A percentile compares a stretch with the other conserved stretches of the same genome.
These are phyloP conservation scores for Calidris pugnax DNA, from an alignment of 2,113 vertebrate species.

Conservation along the genomic window DNA sequence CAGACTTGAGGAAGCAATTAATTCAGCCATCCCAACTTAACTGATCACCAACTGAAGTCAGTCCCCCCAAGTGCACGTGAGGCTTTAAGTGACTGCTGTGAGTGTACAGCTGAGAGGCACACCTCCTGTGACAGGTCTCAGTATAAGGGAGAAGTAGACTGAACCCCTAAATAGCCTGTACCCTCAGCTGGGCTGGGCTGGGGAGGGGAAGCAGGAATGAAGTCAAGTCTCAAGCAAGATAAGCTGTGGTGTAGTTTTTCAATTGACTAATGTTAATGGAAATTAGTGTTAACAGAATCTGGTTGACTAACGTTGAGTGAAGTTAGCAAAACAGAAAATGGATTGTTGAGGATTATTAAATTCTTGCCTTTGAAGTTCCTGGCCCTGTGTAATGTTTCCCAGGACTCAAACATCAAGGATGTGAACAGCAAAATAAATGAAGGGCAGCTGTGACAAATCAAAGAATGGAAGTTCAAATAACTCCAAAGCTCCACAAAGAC, in stretches of 20 bases:
- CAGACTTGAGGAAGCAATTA: neutral
- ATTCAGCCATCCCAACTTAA: neutral
- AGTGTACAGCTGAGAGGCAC: neutral
- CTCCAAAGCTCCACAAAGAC: neutral
- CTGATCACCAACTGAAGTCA: neutral
- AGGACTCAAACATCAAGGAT: constrained; percentile 9
- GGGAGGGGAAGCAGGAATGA: neutral
- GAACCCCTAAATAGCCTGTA: neutral
- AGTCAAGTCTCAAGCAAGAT: neutral
- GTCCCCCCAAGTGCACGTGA: neutral
- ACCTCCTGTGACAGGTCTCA: neutral
- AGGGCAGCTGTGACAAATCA: constrained; percentile 4
- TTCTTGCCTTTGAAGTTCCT: constrained; percentile 30
- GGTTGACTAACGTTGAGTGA: neutral
- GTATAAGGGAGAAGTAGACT: neutral
- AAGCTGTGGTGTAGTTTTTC: neutral
- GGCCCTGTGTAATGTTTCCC: neutral
- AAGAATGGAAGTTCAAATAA: neutral
- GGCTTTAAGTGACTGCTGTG: neutral
- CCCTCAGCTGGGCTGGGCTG: neutral
- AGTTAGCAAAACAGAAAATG: neutral
- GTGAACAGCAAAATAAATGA: neutral
- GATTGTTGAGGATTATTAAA: neutral
- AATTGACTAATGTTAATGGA: neutral
- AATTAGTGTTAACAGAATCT: neutral